Evolutionary conservation across 2,888 invertebrate genomes (phyloP).

Genomic region (Catocala fraxini): DNA sequence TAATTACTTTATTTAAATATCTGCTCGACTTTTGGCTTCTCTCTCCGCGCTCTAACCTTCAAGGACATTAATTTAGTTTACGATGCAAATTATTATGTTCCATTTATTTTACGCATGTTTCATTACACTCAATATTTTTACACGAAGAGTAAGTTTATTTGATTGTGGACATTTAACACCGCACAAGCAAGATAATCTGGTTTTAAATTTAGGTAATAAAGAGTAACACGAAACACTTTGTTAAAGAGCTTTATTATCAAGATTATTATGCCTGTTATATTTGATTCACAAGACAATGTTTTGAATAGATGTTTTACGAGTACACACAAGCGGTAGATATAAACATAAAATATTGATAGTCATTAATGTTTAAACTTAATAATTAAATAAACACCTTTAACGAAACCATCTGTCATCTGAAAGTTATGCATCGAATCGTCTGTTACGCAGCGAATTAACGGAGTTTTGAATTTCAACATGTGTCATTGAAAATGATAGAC

Average conservation of each 20-base stretch:
- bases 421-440: conserved; percentile 37
- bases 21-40: conserved; percentile 53
- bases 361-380: conserved; percentile 23
- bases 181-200: conserved; percentile 17
- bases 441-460: conserved; percentile 31
- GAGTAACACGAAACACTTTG: no score
- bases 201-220: conserved; percentile 4
- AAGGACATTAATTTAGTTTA: conserved; percentile 63
- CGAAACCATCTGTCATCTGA: conserved; percentile 25
- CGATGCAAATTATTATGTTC: conserved; percentile 57
- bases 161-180: conserved; percentile 40
- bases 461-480: conserved; percentile 49
- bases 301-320: conserved; percentile 28
- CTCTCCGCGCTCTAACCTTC: conserved; percentile 58
- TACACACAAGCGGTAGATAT: conserved; percentile 28
- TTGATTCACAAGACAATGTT: conserved; percentile 26
- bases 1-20: conserved; percentile 61
- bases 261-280: not conserved
- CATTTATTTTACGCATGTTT: conserved; percentile 59
- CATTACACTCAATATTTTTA: conserved; percentile 45
- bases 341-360: conserved; percentile 36
- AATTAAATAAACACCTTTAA: conserved; percentile 25
- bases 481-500: conserved; percentile 47
- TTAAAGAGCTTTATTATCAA: no score
- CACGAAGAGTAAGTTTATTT: conserved; percentile 34